Base-by-base conservation (phyloP, 2,888 invertebrate genomes). In the Xanthia icteritia region DNA sequence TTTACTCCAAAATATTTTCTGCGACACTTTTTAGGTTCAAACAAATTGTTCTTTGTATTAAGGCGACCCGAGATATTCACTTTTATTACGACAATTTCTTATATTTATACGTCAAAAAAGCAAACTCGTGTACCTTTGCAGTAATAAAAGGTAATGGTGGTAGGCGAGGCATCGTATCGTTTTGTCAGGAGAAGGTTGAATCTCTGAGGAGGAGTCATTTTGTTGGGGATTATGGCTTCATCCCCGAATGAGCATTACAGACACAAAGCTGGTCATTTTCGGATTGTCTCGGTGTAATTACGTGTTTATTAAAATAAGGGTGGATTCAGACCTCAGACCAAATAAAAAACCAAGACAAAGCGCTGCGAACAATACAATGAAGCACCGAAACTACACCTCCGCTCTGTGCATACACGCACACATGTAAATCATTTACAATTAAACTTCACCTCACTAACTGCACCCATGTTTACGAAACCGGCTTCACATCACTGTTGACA, bases 71-170 rank as follows among this genome's bases (percentile, higher is more conserved):
- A 90, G 90, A 89, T 92, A 92, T 92, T 89, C 86, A 86, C 88
- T 92, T 93, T 93, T 93, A 93, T 92, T 91, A 91, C 91, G 66
- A 89, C 89, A 90, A 91, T 92, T 91, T 91, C 90, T 92, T 92
- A 92, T 93, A 92, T 93, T 93, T 93, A 91, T 93, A 91, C 90
- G 91, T 91, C 92, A 94, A 94, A 94, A 94, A 95, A 95, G 94
- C 93, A 93, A 94, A 95, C 89, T 90, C 93, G 89, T 95, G 95
- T 95, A 93, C 91, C 92, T 92, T 92, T 89, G 84, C 86, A 90
- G 92, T 94, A 94, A 94, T 95, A 94, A 95, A 95, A 94, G 86
- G 91, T 94, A 94, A 95, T 94, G 94, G 92, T 90, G 90, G 91
- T 89, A 91, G 90, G 89, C 88, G 89, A 88, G 86, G 87, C 89